Evolutionary conservation across 2,888 invertebrate species (phyloP).

Genomic region (Lydus trimaculatus): DNA sequence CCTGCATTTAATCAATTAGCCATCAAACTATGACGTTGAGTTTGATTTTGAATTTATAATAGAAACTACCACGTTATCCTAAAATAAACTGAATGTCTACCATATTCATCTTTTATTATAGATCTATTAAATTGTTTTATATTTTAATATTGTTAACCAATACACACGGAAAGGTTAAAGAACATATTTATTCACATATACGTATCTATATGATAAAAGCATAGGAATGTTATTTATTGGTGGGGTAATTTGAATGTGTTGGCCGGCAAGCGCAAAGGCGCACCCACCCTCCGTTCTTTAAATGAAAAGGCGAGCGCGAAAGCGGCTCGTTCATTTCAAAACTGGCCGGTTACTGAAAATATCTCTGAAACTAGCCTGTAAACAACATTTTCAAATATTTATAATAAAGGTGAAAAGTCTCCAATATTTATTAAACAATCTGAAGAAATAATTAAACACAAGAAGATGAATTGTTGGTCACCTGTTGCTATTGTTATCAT

Average conservation of each 20-base stretch:
- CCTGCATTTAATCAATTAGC: too few species aligned
- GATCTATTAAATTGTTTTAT: too few species aligned
- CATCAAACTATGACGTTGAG: too few species aligned
- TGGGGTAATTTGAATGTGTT: background rate
- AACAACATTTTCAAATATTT: conserved; percentile 11
- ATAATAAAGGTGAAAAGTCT: too few species aligned
- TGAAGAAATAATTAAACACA: conserved; percentile 1
- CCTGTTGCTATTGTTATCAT: conserved; percentile 35
- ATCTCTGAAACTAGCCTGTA: conserved; percentile 9
- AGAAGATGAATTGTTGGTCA: conserved; percentile 39
- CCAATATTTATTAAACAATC: background rate
- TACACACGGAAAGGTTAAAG: background rate
- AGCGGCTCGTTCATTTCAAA: conserved; percentile 43
- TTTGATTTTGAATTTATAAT: too few species aligned
- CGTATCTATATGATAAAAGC: background rate
- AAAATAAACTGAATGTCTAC: background rate
- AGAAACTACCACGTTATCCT: too few species aligned
- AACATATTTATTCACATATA: background rate
- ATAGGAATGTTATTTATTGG: conserved; percentile 8
- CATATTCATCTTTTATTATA: background rate
- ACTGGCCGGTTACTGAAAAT: conserved; percentile 25
- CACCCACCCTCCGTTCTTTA: conserved; percentile 35
- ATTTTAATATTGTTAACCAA: background rate
- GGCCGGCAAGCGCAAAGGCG: conserved; percentile 43
- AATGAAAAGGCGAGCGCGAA: conserved; percentile 51